Base-by-base conservation (phyloP, 2,113 vertebrate species). In the Miniopterus natalensis region DNA sequence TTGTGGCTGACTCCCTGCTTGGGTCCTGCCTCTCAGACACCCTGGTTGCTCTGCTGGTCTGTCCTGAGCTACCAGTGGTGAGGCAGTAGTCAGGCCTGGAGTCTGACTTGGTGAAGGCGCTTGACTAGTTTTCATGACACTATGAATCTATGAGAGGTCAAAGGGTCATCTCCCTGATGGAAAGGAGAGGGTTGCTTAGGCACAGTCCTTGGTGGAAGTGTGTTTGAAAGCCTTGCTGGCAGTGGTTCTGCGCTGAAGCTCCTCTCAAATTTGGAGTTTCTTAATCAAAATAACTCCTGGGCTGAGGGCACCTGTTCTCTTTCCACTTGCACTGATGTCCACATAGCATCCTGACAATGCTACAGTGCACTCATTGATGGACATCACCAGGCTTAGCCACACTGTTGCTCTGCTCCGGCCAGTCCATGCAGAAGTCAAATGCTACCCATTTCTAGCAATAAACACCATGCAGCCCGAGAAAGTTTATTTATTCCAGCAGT, bases 401-500 rank as follows among this genome's bases (percentile, higher is more conserved):
- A 12, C 0, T 0, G 0, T 18, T 2, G 17, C 15, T 8, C 5
- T 40, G 49, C 73, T 92, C 31, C 18, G 45, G 9, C 49, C 25
- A 25, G 14, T 68, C 36, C 4, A 1, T 15, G 0, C 23, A 8
- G 45, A 57, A 65, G 10, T 57, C 78, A 23, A 1, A 70, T 63
- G 53, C 57, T 42, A 7, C 74, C 68, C 36, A 55, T 2, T 40
- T 47, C 4, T 1, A 80, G 18, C 61, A 66, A 1, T 21, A 36
- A 45, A 40, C 25, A 13, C 25, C 36, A 1, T 25, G 14, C 40
- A 84, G 8, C 49, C 75, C 2, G 0, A 85, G 27, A 73, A 42
- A 65, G 53, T 66, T 73, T 75, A 40, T 66, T 90, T 95, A 87
- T 91, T 91, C 71, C 6, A 45, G n/a, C 21, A 83, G 27, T 92